Evolutionary conservation across 2,888 invertebrate species (phyloP).

Genomic region (Tipula helvola): DNA sequence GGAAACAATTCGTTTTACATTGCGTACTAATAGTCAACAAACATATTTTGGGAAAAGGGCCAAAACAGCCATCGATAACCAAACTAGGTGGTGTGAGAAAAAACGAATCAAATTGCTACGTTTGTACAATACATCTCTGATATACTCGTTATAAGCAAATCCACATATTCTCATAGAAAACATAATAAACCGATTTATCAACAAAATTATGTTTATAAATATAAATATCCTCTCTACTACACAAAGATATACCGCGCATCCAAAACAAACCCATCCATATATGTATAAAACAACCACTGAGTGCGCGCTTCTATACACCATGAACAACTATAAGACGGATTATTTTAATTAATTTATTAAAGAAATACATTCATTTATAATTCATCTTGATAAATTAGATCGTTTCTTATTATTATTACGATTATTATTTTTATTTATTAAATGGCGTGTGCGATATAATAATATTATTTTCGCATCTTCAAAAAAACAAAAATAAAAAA

Average conservation of each 20-base stretch:
- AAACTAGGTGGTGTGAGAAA: no score
- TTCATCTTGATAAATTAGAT: background rate
- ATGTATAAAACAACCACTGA: background rate
- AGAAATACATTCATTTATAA: background rate
- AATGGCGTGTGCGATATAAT: background rate
- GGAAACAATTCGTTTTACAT: no score
- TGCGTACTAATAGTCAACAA: no score
- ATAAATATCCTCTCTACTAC: background rate
- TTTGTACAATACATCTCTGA: no score
- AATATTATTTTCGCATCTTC: background rate
- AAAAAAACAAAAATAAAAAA: background rate
- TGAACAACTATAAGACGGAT: background rate
- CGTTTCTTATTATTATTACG: background rate
- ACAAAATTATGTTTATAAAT: background rate
- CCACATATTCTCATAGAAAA: background rate
- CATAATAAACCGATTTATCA: background rate
- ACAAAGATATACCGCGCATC: background rate
- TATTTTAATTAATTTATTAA: background rate
- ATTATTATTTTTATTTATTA: background rate
- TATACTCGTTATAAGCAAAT: no score
- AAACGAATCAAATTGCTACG: no score
- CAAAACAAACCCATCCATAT: background rate
- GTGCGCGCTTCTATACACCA: no score
- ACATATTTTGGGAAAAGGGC: no score
- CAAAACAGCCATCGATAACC: no score